Conservation (phyloP, 2,113 vertebrate species). For the Geococcyx californianus region DNA sequence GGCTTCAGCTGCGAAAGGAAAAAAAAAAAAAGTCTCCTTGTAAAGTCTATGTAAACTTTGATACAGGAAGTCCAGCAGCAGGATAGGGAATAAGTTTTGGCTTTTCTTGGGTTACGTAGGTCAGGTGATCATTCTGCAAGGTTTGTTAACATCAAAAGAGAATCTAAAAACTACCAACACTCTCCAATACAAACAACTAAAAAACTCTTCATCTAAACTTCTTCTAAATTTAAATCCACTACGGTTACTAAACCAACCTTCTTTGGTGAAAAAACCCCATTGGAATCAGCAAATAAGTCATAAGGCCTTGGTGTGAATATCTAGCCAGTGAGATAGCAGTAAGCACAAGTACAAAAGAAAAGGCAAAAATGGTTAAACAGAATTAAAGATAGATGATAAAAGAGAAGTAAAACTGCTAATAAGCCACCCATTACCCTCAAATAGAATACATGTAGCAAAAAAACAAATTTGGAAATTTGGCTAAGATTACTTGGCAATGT, state of each 20-base stretch:
- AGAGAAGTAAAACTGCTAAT: background rate
- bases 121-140: background rate
- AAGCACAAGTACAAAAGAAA: slow-evolving; percentile 40
- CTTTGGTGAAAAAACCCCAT: slow-evolving; percentile 90
- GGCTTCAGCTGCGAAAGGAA: background rate
- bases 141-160: background rate
- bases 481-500: background rate
- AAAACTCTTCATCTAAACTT: slow-evolving; percentile 37
- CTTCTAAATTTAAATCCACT: slow-evolving; percentile 27
- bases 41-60: background rate
- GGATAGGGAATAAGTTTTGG: background rate
- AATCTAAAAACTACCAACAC: slow-evolving; percentile 34
- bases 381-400: background rate
- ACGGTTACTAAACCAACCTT: slow-evolving; percentile 83
- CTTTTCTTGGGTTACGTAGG: background rate
- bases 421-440: background rate
- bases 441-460: background rate
- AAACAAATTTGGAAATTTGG: background rate
- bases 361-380: slow-evolving; percentile 29
- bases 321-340: slow-evolving; percentile 76
- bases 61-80: background rate
- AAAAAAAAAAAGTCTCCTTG: background rate
- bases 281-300: slow-evolving; percentile 93
- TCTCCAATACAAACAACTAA: slow-evolving; percentile 27
- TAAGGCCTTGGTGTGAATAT: slow-evolving; percentile 86